Evolutionary conservation across 1,140 invertebrate genomes (phyloP), one percentile per base, ranked within the genome.

Genomic region (Charaxes varanes): DNA sequence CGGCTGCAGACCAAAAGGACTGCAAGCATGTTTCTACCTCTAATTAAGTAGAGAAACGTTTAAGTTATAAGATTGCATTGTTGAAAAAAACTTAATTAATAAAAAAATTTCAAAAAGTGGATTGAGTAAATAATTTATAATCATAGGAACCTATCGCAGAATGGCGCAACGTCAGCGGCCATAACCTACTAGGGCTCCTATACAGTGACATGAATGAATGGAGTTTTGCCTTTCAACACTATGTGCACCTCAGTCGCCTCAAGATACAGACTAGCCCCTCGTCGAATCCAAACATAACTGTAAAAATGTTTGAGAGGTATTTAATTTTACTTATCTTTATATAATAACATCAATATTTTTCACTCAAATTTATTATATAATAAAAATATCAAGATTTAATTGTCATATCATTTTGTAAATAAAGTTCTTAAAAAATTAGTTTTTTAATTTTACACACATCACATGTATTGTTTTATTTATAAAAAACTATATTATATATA

Each of bases 251-350:
- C 13, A 95, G 93, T 10, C 91, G 96, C 87, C 65, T 95, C 2
- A 90, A 95, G 67, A 87, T 92, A n/a, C 95, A 97, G 67, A 90
- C 88, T 3, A 85, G 87, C 31, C 71, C 65, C 10, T 80, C 83
- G 8, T 63, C 79, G 6, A 89, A 87, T 15, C 53, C 81, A 3
- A 77, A 88, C 31, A 88, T 90, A 8, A 68, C 73, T 33, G 88
- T 94, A 8, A 95, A 95, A 85, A 87, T 97, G 64, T 95, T 97
- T 90, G 95, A 97, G 84, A 90, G 90, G 89, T 84, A 49, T 15
- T 2, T 38, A n/a, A 16, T 37, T 11, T 4, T 19, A 13, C 2
- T 2, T 22, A 22, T n/a, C n/a, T n/a, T n/a, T n/a, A n/a, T n/a
- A n/a, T n/a, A n/a, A n/a, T n/a, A n/a, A n/a, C n/a, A n/a, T n/a